Evolutionary conservation across 2,888 invertebrate species (phyloP).

Genomic region (Luperina nickerlii): DNA sequence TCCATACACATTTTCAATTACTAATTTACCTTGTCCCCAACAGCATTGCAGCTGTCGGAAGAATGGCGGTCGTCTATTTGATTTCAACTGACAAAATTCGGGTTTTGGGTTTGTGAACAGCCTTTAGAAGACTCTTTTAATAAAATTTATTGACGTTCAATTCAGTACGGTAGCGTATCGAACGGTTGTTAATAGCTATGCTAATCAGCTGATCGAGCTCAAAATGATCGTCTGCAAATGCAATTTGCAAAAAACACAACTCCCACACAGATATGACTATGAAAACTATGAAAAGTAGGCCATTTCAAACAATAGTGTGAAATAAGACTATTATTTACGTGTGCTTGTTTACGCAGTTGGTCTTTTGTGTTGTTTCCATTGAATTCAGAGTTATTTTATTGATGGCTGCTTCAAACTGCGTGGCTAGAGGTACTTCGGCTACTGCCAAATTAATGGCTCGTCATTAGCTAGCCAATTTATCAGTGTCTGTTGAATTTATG

Average conservation of each 20-base stretch:
- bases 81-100: not conserved
- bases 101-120: not conserved
- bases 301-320: slow-evolving; percentile 39
- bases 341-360: slow-evolving; percentile 21
- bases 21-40: not conserved
- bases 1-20: not conserved
- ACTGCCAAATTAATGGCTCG: slow-evolving; percentile 37
- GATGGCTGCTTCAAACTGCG: slow-evolving; percentile 28
- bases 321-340: slow-evolving; percentile 19
- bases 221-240: not conserved
- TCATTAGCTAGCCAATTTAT: slow-evolving; percentile 45
- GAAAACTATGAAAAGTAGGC: slow-evolving; percentile 30
- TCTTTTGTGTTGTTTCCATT: slow-evolving; percentile 33
- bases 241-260: slow-evolving; percentile 14
- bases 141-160: not conserved
- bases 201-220: not conserved
- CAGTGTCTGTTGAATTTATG: slow-evolving; percentile 14
- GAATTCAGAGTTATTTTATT: slow-evolving; percentile 35
- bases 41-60: not conserved
- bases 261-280: not conserved
- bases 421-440: slow-evolving; percentile 21
- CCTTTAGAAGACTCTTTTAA: not conserved
- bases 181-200: not conserved
- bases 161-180: not conserved
- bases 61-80: not conserved